Evolutionary conservation across 2,888 invertebrate genomes (phyloP), one percentile per base, ranked within the genome.

Genomic region (Camptogramma bilineatum): DNA sequence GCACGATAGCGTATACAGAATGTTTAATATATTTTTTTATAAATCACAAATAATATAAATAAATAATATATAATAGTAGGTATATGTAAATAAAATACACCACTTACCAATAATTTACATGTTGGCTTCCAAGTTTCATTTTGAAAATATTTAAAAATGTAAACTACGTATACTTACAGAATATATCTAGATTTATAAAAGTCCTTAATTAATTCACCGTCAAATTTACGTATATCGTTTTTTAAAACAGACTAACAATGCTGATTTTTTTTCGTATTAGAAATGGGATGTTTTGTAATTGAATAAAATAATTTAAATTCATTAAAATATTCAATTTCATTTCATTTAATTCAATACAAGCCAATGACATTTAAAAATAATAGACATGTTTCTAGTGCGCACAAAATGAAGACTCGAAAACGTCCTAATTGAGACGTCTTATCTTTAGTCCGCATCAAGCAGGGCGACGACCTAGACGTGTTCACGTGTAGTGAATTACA

Each of bases 191-290:
- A 66, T 62, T 52, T 62, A 55, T 66, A 80, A 81, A 79, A 77
- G 73, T 72, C 65, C 71, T 77, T 76, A 75, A 34, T 73, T 71
- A 48, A 71, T 81, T 87, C 87, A 88, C 88, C 79, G 74, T 79
- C 73, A 78, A 59, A 66, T 69, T 92, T 92, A 92, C 92, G 92
- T 92, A 92, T 92, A 89, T 92, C 84, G 91, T 92, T 92, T 67
- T 85, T 52, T 88, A 86, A 87, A 86, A 86, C 86, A 83, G 77
- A 77, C 78, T 76, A 74, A 72, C 65, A 83, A 83, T 82, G 83
- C 81, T 78, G 73, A 28, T 51, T 21, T 31, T 51, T n/a, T 46
- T 62, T 51, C 4, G 46, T 51, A 58, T 62, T 54, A 47, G 8
- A 48, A 5, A 60, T 61, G 46, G 55, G 50, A 53, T 24, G 21